phyloP scores from a whole-genome alignment of 2,113 vertebrate species.

The Nymphicus hollandicus region DNA sequence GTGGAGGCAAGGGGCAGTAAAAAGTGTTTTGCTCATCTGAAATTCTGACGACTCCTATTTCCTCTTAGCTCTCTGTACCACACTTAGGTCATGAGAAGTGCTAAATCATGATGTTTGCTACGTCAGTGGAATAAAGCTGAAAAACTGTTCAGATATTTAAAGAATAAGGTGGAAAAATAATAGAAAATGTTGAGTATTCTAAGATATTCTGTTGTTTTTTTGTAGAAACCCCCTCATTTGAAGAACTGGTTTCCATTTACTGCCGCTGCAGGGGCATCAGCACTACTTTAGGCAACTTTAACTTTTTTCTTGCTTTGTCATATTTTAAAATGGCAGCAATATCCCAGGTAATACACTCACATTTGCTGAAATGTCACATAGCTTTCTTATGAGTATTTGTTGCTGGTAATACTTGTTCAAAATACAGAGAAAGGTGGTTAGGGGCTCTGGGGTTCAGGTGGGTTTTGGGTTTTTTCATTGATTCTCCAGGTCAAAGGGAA shows the following conservation, averaged over 20 bases:
- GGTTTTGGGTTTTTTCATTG: background rate
- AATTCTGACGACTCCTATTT: background rate
- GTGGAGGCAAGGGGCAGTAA: fast-evolving
- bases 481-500: background rate
- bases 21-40: background rate
- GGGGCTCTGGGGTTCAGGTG: background rate
- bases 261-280: constrained; percentile 73
- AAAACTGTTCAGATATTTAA: background rate
- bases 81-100: background rate
- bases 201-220: background rate
- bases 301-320: constrained; percentile 89
- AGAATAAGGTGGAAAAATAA: background rate
- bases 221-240: constrained; percentile 79
- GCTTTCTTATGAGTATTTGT: background rate
- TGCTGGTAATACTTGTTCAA: background rate
- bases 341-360: constrained; percentile 77
- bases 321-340: constrained; percentile 90
- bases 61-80: background rate
- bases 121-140: background rate
- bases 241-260: constrained; percentile 83
- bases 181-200: background rate
- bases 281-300: constrained; percentile 72
- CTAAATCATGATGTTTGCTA: background rate
- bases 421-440: background rate
- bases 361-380: background rate